Conservation (phyloP, 1,140 invertebrate species). For the Magallana gigas region DNA sequence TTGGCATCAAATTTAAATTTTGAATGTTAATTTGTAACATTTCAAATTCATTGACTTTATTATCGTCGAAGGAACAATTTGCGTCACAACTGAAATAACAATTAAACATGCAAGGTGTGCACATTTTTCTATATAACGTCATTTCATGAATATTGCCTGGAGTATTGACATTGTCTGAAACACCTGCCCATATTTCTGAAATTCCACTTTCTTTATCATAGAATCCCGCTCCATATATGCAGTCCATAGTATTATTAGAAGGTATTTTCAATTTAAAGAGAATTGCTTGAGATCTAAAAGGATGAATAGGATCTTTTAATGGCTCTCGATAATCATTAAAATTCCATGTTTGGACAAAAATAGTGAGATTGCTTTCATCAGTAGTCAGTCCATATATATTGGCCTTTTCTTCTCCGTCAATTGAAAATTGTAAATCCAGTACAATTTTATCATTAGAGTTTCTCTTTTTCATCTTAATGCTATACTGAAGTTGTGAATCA, state of each 20-base stretch:
- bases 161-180: constrained; percentile 54
- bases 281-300: constrained; percentile 38
- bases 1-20: not conserved
- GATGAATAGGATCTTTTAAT: constrained; percentile 1
- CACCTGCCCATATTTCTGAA: constrained; percentile 56
- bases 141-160: constrained; percentile 41
- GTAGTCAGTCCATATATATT: constrained; percentile 40
- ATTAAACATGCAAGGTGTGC: constrained; percentile 33
- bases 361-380: not conserved
- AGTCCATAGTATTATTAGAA: constrained; percentile 6
- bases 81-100: constrained; percentile 47
- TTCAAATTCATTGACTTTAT: no score
- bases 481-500: constrained; percentile 25
- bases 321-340: constrained; percentile 43
- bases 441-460: not conserved
- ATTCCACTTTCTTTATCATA: constrained; percentile 56
- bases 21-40: no score
- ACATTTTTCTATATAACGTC: constrained; percentile 41
- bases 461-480: constrained; percentile 39
- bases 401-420: constrained; percentile 52
- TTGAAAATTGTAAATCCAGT: constrained; percentile 36
- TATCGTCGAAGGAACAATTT: not conserved
- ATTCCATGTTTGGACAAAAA: constrained; percentile 43
- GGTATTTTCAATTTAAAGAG: constrained; percentile 39
- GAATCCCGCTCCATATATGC: constrained; percentile 56